Conservation (phyloP, 2,113 vertebrate genomes). For the Bucco capensis region DNA sequence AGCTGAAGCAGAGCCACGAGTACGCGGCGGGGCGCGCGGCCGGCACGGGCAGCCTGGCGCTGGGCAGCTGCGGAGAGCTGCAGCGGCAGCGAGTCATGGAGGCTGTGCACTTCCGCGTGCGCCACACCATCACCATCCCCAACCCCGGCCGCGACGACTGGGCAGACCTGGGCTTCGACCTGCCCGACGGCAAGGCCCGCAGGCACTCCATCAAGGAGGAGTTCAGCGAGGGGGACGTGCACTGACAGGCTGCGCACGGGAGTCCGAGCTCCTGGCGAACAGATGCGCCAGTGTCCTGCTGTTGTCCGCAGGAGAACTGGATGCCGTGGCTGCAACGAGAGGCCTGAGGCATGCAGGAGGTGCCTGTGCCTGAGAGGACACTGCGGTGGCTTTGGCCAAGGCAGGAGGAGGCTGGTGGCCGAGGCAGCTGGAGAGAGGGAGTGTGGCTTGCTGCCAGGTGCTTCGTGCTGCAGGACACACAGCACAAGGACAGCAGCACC, state of each 20-base stretch:
- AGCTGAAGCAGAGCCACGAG: constrained; percentile 89
- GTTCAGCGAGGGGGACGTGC: constrained; percentile 86
- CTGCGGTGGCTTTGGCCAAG: not conserved
- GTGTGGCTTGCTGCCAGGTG: not conserved
- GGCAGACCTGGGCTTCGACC: constrained; percentile 98
- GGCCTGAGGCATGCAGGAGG: not conserved
- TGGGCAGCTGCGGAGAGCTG: constrained; percentile 84
- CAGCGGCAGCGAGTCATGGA: constrained; percentile 98
- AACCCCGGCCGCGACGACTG: constrained; percentile 96
- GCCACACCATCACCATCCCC: constrained; percentile 99
- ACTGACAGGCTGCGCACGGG: constrained; percentile 73
- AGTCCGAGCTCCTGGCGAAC: too few relatives aligned
- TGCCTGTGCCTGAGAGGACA: not conserved
- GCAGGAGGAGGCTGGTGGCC: not conserved
- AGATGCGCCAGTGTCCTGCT: too few relatives aligned
- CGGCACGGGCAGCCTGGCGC: constrained; percentile 89
- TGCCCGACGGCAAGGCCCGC: constrained; percentile 91
- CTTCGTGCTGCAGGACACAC: not conserved
- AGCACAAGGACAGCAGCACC: rapidly evolving
- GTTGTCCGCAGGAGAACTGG: not conserved
- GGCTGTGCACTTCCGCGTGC: constrained; percentile 95
- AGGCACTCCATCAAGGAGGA: constrained; percentile 96
- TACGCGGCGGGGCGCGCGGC: constrained; percentile 86
- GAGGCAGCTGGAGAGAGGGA: not conserved
- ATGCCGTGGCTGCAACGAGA: rapidly evolving